These are phyloP conservation scores for Crocodylus rhombifer DNA, from an alignment of 2,797 vertebrate genomes.

Conservation along the genomic window DNA sequence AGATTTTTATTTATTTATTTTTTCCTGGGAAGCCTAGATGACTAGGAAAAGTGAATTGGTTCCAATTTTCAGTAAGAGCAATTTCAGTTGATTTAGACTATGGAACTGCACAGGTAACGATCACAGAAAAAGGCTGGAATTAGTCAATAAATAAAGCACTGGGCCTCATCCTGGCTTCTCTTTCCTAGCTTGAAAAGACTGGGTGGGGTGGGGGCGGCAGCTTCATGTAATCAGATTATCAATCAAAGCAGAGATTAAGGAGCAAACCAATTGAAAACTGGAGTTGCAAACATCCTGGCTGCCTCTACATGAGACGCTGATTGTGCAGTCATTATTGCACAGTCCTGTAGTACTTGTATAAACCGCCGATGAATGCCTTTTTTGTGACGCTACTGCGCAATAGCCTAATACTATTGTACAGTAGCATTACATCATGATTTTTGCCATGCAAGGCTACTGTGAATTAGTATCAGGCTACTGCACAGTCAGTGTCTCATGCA, in stretches of 20 bases:
- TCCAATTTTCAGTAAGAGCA: slow-evolving; percentile 48
- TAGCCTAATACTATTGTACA: too few species aligned
- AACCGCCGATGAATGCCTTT: too few species aligned
- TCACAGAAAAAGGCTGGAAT: slow-evolving; percentile 66
- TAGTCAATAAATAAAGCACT: slow-evolving; percentile 67
- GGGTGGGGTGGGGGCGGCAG: background rate
- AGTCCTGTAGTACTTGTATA: too few species aligned
- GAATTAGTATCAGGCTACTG: too few species aligned
- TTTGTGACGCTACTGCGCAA: too few species aligned
- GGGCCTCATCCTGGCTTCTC: slow-evolving; percentile 6
- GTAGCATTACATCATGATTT: too few species aligned
- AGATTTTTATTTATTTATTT: background rate
- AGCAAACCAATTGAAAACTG: background rate
- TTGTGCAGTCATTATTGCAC: too few species aligned
- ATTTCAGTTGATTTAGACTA: slow-evolving; percentile 63
- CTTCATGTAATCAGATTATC: background rate
- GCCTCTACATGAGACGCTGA: too few species aligned
- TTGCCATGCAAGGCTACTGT: too few species aligned
- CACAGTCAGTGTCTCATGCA: too few species aligned
- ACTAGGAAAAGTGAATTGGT: slow-evolving; percentile 23
- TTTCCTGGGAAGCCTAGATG: slow-evolving; percentile 15
- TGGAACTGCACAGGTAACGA: slow-evolving; percentile 36
- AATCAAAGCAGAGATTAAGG: background rate
- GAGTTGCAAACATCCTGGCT: background rate
- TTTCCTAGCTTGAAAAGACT: slow-evolving; percentile 27